A percentile compares a stretch with the other conserved stretches of the same genome.
phyloP scores from a whole-genome alignment of 2,888 invertebrate genomes.

The Archips xylosteana region DNA sequence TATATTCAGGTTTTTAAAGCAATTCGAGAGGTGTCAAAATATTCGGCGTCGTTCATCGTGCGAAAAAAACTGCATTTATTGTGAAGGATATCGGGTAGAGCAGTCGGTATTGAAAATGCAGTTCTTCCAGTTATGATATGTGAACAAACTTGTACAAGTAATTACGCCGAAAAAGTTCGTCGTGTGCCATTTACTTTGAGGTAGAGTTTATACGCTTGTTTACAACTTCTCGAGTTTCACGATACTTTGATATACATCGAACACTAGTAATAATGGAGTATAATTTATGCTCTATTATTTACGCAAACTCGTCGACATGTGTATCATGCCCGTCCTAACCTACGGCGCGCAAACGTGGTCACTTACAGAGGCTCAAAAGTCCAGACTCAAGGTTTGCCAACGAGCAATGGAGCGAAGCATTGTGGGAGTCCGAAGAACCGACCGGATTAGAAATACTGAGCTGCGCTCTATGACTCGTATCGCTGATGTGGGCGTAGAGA shows the following conservation, averaged over 20 bases:
- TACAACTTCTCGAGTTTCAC: not conserved
- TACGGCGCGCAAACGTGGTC: too few species aligned
- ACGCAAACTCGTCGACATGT: too few species aligned
- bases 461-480: too few species aligned
- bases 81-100: not conserved
- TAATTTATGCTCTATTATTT: too few species aligned
- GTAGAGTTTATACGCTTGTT: constrained; percentile 4
- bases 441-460: too few species aligned
- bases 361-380: too few species aligned
- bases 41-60: not conserved
- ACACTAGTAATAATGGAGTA: not conserved
- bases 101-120: constrained; percentile 5
- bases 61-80: not conserved
- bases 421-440: too few species aligned
- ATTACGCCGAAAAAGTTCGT: not conserved
- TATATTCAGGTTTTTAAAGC: not conserved
- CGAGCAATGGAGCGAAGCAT: too few species aligned
- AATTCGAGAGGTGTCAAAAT: not conserved
- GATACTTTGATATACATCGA: not conserved
- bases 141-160: not conserved
- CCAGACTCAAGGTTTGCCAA: too few species aligned
- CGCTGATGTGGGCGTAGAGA: too few species aligned
- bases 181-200: not conserved
- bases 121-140: not conserved
- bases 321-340: too few species aligned